Evolutionary conservation across 2,888 invertebrate genomes (phyloP), one percentile per base, ranked within the genome.

Genomic region (Heliothis peltigera): DNA sequence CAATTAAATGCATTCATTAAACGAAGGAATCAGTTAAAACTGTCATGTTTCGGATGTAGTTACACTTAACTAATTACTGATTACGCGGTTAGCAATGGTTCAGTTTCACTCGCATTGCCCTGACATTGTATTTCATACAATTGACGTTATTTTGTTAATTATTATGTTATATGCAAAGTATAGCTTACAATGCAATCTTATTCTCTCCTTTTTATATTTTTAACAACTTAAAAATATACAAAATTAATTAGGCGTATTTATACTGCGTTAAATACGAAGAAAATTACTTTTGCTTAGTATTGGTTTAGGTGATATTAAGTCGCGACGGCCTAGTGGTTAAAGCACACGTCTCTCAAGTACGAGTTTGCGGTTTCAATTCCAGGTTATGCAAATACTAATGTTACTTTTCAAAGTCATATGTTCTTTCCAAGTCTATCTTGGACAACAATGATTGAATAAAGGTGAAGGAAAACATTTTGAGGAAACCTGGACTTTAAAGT

Each of bases 81-180:
- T 70, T 63, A 71, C 46, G 47, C 72, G 72, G 63, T 63, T 56
- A 85, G 88, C 91, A 89, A 88, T 88, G 90, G 78, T 83, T 84
- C 75, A 86, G 87, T 87, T 84, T 82, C 46, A 86, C 87, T 84
- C 66, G 80, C 86, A 89, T 87, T 85, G 88, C 84, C 80, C 78
- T 84, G 69, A 87, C 81, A 91, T 92, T 94, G 94, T 93, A 94
- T 94, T 91, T 83, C 70, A 94, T 94, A 95, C 94, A 95, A 94
- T 92, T 91, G 93, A 92, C 92, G 85, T 87, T 84, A 63, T 83
- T 80, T 85, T 86, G 84, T 85, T 85, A 84, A 68, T 74, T 48
- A 78, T 70, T 53, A 87, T 74, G 84, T 84, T 87, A 87, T 60
- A 79, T 91, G 93, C 92, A 92, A 91, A 91, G 91, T 90, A 90